A percentile compares a stretch with the other conserved stretches of the same genome.
Evolutionary conservation across 2,888 invertebrate genomes (phyloP).

Genomic region (Melanostoma scalare): DNA sequence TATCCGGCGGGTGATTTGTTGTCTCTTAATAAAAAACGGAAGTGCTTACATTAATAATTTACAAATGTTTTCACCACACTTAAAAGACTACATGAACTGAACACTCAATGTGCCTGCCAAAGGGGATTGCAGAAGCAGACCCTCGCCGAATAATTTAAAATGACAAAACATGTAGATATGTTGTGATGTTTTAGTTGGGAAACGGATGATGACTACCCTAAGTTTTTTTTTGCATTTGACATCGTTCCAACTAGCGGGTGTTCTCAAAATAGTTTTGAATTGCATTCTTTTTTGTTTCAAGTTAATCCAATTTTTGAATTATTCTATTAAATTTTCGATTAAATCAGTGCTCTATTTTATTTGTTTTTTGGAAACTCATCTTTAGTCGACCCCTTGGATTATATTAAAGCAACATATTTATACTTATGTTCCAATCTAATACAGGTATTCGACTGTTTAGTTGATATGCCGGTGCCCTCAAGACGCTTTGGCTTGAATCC

Average conservation of each 20-base stretch:
- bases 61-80: conserved; percentile 69
- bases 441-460: no score
- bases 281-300: no score
- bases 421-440: no score
- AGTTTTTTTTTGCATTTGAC: conserved; percentile 46
- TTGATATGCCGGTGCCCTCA: no score
- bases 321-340: no score
- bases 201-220: conserved; percentile 55
- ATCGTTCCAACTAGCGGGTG: conserved; percentile 43
- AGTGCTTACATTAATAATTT: conserved; percentile 68
- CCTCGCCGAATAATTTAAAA: conserved; percentile 69
- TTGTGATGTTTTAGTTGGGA: conserved; percentile 9
- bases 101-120: conserved; percentile 4
- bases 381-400: no score
- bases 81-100: conserved; percentile 29
- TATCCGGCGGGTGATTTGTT: conserved; percentile 58
- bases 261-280: background rate
- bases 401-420: no score
- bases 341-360: no score
- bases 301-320: no score
- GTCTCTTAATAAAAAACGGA: conserved; percentile 55
- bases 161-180: conserved; percentile 62
- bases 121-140: conserved; percentile 26
- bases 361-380: no score
- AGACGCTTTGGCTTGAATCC: no score